phyloP scores from a whole-genome alignment of 2,888 invertebrate genomes.

The Zaprionus obscuricornis region DNA sequence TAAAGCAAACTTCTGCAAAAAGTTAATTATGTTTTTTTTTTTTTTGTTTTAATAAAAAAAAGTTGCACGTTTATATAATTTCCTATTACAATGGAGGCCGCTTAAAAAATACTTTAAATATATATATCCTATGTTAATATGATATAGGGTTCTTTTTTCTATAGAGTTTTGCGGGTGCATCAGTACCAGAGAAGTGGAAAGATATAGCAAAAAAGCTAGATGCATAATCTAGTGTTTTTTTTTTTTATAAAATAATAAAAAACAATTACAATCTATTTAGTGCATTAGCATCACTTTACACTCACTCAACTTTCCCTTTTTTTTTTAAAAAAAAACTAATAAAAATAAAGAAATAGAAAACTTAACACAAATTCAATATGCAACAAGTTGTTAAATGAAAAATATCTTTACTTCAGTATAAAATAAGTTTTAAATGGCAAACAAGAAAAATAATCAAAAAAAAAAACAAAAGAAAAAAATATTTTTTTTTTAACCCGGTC shows the following conservation, averaged over 20 bases:
- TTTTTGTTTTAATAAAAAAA: too few relatives aligned
- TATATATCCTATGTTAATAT: too few relatives aligned
- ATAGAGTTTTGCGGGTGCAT: slow-evolving; percentile 26
- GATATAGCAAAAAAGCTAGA: slow-evolving; percentile 4
- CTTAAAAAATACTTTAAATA: too few relatives aligned
- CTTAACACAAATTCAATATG: slow-evolving; percentile 40
- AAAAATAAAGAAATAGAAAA: slow-evolving; percentile 19
- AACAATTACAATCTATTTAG: slow-evolving; percentile 34
- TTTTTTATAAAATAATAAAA: slow-evolving; percentile 29
- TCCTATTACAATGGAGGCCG: slow-evolving; percentile 32
- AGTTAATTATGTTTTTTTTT: slow-evolving; percentile 47
- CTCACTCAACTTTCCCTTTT: too few relatives aligned
- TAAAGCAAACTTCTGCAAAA: slow-evolving; percentile 46
- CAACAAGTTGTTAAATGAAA: slow-evolving; percentile 63
- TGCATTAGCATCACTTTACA: slow-evolving; percentile 40
- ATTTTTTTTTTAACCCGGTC: slow-evolving; percentile 66
- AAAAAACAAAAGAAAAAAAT: slow-evolving; percentile 25
- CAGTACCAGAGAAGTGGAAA: slow-evolving; percentile 45
- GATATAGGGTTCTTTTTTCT: too few relatives aligned
- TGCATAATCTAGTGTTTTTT: slow-evolving; percentile 37
- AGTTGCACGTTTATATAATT: slow-evolving; percentile 51
- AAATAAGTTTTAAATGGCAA: slow-evolving; percentile 66
- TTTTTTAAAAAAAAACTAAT: slow-evolving; percentile 23
- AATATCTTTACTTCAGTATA: slow-evolving; percentile 76
- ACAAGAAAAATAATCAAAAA: slow-evolving; percentile 36